Percentiles rank a stretch among this genome's conserved stretches.
These are phyloP conservation scores for Dipodomys merriami DNA, from an alignment of 2,113 vertebrate genomes.

Conservation along the genomic window DNA sequence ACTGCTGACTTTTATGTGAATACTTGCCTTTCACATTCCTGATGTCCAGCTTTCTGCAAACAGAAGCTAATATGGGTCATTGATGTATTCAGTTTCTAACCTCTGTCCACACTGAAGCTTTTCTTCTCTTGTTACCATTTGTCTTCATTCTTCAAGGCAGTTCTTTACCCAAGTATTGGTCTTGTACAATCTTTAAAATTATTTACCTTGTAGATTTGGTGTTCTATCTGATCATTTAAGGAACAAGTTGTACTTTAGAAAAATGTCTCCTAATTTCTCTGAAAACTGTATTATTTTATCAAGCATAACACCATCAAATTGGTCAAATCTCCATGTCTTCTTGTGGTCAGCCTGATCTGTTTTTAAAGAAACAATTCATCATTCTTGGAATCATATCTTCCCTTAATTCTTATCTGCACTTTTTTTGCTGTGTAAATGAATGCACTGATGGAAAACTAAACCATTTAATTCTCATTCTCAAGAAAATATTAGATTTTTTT, in stretches of 20 bases:
- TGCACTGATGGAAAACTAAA: slow-evolving; percentile 29
- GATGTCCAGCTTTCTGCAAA: slow-evolving; percentile 29
- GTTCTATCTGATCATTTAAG: slow-evolving; percentile 65
- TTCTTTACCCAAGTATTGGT: slow-evolving; percentile 64
- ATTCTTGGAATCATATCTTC: slow-evolving; percentile 53
- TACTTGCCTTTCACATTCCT: background rate
- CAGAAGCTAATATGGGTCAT: slow-evolving; percentile 27
- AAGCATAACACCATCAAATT: slow-evolving; percentile 39
- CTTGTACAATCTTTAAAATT: slow-evolving; percentile 12
- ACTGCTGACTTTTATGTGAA: background rate
- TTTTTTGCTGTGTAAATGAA: background rate
- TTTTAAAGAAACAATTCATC: slow-evolving; percentile 66
- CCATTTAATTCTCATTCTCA: background rate
- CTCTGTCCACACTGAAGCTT: slow-evolving; percentile 18
- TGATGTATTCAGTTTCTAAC: slow-evolving; percentile 57
- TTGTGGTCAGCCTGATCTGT: slow-evolving; percentile 13
- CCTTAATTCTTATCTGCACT: slow-evolving; percentile 50
- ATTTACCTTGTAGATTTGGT: slow-evolving; percentile 74
- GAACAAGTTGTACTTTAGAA: slow-evolving; percentile 52
- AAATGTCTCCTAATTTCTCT: slow-evolving; percentile 72
- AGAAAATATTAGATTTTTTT: background rate
- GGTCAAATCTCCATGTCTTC: slow-evolving; percentile 65
- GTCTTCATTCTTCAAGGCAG: slow-evolving; percentile 79
- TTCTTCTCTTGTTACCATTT: slow-evolving; percentile 65
- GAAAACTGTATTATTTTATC: slow-evolving; percentile 74